These are phyloP conservation scores for Tupaia tana DNA, from an alignment of 2,113 vertebrate species.

Conservation along the genomic window DNA sequence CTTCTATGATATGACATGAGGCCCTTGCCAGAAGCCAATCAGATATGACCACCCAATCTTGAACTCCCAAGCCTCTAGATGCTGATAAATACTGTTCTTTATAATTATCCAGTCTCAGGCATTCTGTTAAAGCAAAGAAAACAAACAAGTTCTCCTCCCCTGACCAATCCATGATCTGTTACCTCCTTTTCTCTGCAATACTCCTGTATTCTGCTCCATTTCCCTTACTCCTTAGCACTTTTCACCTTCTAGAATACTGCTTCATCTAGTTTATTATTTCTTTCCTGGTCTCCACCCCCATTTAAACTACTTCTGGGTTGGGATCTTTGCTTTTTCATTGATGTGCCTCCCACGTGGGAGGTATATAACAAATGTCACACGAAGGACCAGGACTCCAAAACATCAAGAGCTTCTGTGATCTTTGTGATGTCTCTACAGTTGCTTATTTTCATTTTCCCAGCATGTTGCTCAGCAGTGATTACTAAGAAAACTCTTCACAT, in stretches of 20 bases:
- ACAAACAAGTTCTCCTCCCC: no score
- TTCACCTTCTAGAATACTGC: rapidly evolving
- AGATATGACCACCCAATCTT: no score
- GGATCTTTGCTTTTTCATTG: background rate
- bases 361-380: background rate
- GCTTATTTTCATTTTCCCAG: background rate
- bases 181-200: background rate
- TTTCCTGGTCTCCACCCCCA: background rate
- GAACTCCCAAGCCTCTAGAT: no score
- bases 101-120: no score
- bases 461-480: background rate
- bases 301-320: background rate
- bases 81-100: no score
- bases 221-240: background rate
- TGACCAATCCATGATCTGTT: rapidly evolving
- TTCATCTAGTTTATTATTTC: background rate
- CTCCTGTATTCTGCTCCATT: background rate
- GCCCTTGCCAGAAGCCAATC: no score
- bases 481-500: background rate
- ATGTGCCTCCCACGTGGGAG: background rate
- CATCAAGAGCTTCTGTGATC: background rate
- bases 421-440: background rate
- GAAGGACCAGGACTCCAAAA: background rate
- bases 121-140: no score
- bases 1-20: no score